Percentiles rank a stretch among this genome's conserved stretches.
Conservation (phyloP, 2,797 vertebrate genomes). For the Eidolon dupreanum region DNA sequence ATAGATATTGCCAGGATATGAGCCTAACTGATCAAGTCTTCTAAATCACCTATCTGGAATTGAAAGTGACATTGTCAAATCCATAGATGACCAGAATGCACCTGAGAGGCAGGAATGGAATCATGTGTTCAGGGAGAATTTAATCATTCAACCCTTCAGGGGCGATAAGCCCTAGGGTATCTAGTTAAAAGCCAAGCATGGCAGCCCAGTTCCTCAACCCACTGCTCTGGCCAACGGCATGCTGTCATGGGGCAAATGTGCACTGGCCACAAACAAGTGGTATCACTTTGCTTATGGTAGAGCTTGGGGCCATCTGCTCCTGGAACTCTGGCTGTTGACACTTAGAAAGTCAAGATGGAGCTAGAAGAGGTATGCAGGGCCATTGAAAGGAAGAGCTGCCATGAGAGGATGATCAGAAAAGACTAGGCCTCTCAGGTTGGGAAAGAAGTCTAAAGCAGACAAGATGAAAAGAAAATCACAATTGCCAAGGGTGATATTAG, state of each 20-base stretch:
- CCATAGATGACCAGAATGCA: background rate
- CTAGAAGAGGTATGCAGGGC: no score
- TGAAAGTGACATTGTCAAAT: background rate
- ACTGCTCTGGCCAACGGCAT: background rate
- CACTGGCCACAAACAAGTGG: background rate
- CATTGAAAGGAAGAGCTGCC: background rate
- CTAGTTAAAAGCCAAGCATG: background rate
- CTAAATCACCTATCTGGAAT: background rate
- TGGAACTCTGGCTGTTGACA: background rate
- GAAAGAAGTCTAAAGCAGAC: background rate
- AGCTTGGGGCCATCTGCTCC: no score
- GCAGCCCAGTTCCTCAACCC: background rate
- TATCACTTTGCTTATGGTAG: background rate
- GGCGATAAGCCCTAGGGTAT: accelerated
- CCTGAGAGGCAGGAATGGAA: background rate
- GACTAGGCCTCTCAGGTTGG: background rate
- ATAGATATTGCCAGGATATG: background rate
- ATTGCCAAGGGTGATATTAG: background rate
- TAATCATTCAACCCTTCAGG: background rate
- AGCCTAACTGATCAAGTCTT: background rate
- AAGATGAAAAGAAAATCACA: background rate
- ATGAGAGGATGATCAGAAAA: background rate
- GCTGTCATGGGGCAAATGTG: accelerated
- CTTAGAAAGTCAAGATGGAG: background rate
- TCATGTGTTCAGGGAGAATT: background rate